phyloP scores from a whole-genome alignment of 2,113 vertebrate genomes.

The Diadophis punctatus region DNA sequence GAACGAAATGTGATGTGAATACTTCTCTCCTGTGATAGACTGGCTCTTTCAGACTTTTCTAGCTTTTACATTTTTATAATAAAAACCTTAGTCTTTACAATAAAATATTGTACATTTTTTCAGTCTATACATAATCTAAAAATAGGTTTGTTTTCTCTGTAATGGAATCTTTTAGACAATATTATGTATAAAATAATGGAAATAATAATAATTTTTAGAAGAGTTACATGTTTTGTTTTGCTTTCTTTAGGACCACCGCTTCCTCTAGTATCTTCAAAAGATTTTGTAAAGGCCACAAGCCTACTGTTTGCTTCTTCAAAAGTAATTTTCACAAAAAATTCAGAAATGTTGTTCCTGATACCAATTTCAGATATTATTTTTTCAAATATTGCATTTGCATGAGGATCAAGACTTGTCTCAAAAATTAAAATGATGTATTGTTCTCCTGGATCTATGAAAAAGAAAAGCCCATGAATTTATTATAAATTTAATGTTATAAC shows the following conservation, averaged over 20 bases:
- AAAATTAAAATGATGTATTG: constrained; percentile 96
- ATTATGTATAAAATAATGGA: neutral
- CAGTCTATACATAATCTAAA: neutral
- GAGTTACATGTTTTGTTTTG: constrained; percentile 74
- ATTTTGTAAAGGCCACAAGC: constrained; percentile 91
- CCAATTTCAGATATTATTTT: constrained; percentile 87
- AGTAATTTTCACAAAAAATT: constrained; percentile 84
- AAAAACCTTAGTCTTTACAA: neutral
- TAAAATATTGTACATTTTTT: constrained; percentile 2
- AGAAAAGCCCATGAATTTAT: neutral
- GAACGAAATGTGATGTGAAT: neutral
- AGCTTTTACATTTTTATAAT: neutral
- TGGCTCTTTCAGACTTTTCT: neutral
- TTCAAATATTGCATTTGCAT: constrained; percentile 85
- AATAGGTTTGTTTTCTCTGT: neutral
- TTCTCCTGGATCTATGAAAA: constrained; percentile 80
- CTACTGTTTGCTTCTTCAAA: constrained; percentile 93
- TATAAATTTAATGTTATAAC: neutral
- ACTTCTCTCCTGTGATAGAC: neutral
- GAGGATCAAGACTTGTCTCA: constrained; percentile 82
- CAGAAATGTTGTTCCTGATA: constrained; percentile 74
- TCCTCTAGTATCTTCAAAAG: constrained; percentile 77
- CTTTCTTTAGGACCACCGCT: constrained; percentile 70
- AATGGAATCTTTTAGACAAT: neutral
- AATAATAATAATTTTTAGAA: constrained; percentile 21